Base-by-base conservation (phyloP, 1,140 invertebrate species). In the Drosophila rufa region DNA sequence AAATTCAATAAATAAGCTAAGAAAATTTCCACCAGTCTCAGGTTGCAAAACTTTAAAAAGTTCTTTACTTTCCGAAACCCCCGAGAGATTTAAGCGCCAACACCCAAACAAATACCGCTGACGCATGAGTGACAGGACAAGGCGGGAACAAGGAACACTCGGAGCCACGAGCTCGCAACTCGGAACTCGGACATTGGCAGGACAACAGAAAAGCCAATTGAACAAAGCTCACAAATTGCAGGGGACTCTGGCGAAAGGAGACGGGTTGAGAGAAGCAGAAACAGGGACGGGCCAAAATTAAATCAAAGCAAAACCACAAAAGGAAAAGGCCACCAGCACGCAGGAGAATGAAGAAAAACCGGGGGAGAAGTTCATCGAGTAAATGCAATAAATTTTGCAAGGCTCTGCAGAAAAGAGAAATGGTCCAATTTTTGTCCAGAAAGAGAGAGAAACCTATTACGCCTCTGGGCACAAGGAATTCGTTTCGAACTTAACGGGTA, bases 191-290 rank as follows among this genome's bases (percentile, higher is more conserved):
- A 50, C 58, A 55, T 48, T 61, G 67, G 45, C 55, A 51, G 64
- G 70, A 74, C 57, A 38, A 25, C 40, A 33, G 59, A 47, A 79
- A 89, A 84, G 82, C 84, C 83, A 87, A 85, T 85, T 86, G 84
- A 77, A 87, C 84, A 90, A 90, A 89, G 84, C 81, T 74, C 65
- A n/a, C 80, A 90, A 89, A 89, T 87, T 87, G 84, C 61, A 75
- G 56, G 58, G 68, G 33, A n/a, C 48, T 55, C 33, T 7, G 9
- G 4, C 0, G 19, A 19, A 43, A 51, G 78, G 78, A 38, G 38
- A 47, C 42, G 57, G 43, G 61, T 38, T 43, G 30, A 55, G 30
- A 55, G 2, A 15, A 3, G 40, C 30, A 33, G 14, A 69, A 57
- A 69, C 17, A 60, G 48, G 50, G 43, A 45, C 22, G 22, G 11